These are phyloP conservation scores for Amazona guildingii DNA, from an alignment of 2,113 vertebrate genomes.

Conservation along the genomic window DNA sequence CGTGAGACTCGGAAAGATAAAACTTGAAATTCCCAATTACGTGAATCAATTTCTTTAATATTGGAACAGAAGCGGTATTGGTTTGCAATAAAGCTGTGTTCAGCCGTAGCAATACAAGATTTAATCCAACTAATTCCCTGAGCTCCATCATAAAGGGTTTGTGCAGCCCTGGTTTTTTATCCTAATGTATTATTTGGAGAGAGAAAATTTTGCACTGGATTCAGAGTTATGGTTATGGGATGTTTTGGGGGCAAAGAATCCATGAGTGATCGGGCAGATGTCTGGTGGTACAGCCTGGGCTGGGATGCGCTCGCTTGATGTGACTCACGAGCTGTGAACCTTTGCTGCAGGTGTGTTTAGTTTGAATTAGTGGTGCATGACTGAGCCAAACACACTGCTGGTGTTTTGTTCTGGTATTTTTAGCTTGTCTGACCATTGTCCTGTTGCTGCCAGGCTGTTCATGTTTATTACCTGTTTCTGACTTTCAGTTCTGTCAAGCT, in stretches of 20 bases:
- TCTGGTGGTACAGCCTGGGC: neutral
- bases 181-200: neutral
- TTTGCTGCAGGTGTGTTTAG: neutral
- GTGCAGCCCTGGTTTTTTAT: neutral
- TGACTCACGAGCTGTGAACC: neutral
- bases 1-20: slow-evolving; percentile 25
- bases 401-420: neutral
- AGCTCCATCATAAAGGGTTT: neutral
- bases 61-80: neutral
- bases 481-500: slow-evolving; percentile 76
- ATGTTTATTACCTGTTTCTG: neutral
- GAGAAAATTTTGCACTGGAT: neutral
- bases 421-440: neutral
- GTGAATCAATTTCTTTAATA: neutral
- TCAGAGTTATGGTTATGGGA: neutral
- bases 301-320: accelerated
- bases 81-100: slow-evolving; percentile 26
- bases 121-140: neutral
- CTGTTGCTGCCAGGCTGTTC: neutral
- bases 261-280: accelerated
- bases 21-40: slow-evolving; percentile 18
- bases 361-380: neutral
- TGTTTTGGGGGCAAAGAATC: neutral
- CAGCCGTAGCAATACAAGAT: neutral
- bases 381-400: neutral